A percentile compares a stretch with the other conserved stretches of the same genome.
phyloP scores from a whole-genome alignment of 2,113 vertebrate genomes.

The Sinocyclocheilus rhinocerous region DNA sequence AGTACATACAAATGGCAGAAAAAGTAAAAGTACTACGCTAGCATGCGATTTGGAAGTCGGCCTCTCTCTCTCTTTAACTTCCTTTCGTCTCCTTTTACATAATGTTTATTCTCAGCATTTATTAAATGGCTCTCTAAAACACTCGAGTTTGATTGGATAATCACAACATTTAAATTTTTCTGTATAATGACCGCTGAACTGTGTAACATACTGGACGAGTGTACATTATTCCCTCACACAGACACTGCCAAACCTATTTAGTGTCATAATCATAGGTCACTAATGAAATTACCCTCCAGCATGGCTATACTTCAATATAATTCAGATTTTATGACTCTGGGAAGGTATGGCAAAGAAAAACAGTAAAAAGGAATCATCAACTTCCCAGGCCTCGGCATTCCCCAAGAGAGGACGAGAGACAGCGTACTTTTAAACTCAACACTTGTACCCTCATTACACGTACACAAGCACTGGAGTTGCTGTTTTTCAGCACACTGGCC shows the following conservation, averaged over 20 bases:
- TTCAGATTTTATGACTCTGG: background rate
- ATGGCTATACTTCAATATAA: background rate
- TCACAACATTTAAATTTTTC: background rate
- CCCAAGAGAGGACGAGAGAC: background rate
- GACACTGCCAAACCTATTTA: background rate
- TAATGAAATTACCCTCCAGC: background rate
- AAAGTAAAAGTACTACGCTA: background rate
- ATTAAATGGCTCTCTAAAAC: background rate
- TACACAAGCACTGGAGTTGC: background rate
- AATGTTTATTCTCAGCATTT: background rate
- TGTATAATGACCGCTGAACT: background rate
- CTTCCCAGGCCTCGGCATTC: background rate
- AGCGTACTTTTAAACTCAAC: too few species aligned
- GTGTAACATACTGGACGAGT: background rate
- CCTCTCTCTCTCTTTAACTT: background rate
- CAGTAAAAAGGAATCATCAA: background rate
- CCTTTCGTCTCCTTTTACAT: background rate
- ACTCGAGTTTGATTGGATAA: background rate
- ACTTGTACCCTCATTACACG: background rate
- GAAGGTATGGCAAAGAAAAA: background rate
- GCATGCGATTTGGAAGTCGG: background rate
- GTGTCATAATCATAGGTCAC: background rate
- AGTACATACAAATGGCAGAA: background rate
- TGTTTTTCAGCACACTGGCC: constrained; percentile 40
- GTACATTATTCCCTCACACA: background rate